Evolutionary conservation across 2,113 vertebrate species (phyloP).

Genomic region (Actinemys pallida): DNA sequence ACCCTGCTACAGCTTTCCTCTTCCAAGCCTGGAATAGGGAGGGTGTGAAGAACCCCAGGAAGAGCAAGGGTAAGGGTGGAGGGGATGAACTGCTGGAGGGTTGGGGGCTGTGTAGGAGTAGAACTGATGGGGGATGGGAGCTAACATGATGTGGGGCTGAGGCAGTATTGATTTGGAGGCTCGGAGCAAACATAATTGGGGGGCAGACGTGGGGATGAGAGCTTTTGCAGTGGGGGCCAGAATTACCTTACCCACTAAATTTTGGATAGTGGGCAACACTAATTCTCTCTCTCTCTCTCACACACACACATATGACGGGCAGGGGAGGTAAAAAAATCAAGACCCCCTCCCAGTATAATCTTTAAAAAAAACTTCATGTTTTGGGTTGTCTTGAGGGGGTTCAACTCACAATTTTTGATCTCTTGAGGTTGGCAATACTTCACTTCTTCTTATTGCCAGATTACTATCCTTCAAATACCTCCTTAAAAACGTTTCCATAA

Average conservation of each 20-base stretch:
- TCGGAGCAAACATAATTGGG: background rate
- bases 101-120: background rate
- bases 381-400: background rate
- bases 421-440: background rate
- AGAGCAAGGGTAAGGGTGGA: background rate
- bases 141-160: background rate
- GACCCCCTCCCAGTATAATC: background rate
- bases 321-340: background rate
- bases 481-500: background rate
- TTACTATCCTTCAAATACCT: background rate
- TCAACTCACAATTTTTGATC: background rate
- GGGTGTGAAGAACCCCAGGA: background rate
- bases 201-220: background rate
- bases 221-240: background rate
- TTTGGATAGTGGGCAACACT: background rate
- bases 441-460: accelerated
- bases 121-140: background rate
- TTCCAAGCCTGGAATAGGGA: background rate
- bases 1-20: background rate
- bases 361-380: background rate
- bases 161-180: background rate
- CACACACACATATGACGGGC: too few relatives aligned
- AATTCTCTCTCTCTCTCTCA: background rate
- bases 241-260: background rate
- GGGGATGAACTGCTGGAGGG: background rate